phyloP scores from a whole-genome alignment of 1,140 invertebrate species.

The Atta colombica region DNA sequence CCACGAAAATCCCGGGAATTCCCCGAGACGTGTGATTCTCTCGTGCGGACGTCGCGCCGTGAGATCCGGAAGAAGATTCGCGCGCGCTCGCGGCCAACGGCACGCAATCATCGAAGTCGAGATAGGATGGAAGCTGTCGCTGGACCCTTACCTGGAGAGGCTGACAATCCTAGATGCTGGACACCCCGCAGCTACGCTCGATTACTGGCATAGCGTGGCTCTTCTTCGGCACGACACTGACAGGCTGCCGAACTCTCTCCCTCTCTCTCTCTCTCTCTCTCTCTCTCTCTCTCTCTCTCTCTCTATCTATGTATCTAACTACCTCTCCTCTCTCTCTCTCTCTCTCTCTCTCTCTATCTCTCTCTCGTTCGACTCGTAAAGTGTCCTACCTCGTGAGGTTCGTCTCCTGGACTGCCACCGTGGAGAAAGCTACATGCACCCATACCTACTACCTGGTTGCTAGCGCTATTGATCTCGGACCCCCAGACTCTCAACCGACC shows the following conservation, averaged over 20 bases:
- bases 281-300: slow-evolving; percentile 39
- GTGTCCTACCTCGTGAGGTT: slow-evolving; percentile 83
- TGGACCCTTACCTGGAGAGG: slow-evolving; percentile 81
- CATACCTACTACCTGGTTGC: slow-evolving; percentile 84
- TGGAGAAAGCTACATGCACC: slow-evolving; percentile 82
- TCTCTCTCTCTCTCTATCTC: slow-evolving; percentile 60
- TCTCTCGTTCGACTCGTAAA: slow-evolving; percentile 76
- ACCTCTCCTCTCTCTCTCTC: slow-evolving; percentile 23
- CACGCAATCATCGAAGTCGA: too few relatives aligned
- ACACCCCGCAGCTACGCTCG: slow-evolving; percentile 75
- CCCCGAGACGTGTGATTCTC: slow-evolving; percentile 1
- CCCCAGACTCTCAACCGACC: slow-evolving; percentile 83
- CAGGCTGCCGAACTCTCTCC: slow-evolving; percentile 59
- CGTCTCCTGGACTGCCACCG: slow-evolving; percentile 85
- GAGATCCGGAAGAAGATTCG: slow-evolving; percentile 17
- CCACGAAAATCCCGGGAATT: slow-evolving; percentile 21
- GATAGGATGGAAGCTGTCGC: background rate
- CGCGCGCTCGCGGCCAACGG: slow-evolving; percentile 3
- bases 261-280: too few relatives aligned
- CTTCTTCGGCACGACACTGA: slow-evolving; percentile 75
- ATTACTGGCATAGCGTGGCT: slow-evolving; percentile 80
- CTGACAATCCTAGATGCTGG: slow-evolving; percentile 82
- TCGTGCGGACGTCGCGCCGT: slow-evolving; percentile 5
- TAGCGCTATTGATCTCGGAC: slow-evolving; percentile 85
- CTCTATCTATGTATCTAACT: slow-evolving; percentile 6